Base-by-base conservation (phyloP, 2,797 vertebrate species). In the Thripadectes ignobilis region DNA sequence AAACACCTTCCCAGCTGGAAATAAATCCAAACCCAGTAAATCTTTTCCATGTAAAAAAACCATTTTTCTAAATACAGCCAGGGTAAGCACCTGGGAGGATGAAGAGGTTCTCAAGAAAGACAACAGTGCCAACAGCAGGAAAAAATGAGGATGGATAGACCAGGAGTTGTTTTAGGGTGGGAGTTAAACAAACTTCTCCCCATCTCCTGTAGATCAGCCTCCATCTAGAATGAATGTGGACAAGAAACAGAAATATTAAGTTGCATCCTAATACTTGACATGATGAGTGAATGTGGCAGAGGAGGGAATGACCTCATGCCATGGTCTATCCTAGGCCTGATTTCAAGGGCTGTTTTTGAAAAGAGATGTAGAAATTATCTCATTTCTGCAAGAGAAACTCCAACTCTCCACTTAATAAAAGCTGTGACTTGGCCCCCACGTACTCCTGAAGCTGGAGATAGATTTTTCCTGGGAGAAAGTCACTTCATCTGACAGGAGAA, bases 1-100 rank as follows among this genome's bases (percentile, higher is more conserved):
- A 89, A 95, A 94, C 54, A 54, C 22, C 49, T 71, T 52, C 68
- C 27, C 57, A 80, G 68, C 45, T 67, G 68, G 87, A 88, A 96
- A 77, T 38, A 59, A 89, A 10, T 49, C 80, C 75, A 59, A 83
- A 94, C 83, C 27, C 18, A 34, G 63, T 15, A 74, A 45, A 79
- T 52, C 24, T 68, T 82, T 82, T 59, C 38, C 22, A 38, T 22
- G 19, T 71, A 57, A 82, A 74, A 87, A 82, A 20, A 46, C 36
- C 36, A 22, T 75, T 49, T 89, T 61, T 65, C 69, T 87, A 85
- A 82, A 91, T 62, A 81, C 66, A 69, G 46, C 30, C 76, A 67
- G 20, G 12, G 45, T 38, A 87, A 89, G 29, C 73, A 84, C 34
- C 38, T 62, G 19, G 34, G 68, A 80, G 21, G 58, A 65, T 29